phyloP scores from a whole-genome alignment of 2,888 invertebrate genomes.

The Caenorhabditis uteleia region DNA sequence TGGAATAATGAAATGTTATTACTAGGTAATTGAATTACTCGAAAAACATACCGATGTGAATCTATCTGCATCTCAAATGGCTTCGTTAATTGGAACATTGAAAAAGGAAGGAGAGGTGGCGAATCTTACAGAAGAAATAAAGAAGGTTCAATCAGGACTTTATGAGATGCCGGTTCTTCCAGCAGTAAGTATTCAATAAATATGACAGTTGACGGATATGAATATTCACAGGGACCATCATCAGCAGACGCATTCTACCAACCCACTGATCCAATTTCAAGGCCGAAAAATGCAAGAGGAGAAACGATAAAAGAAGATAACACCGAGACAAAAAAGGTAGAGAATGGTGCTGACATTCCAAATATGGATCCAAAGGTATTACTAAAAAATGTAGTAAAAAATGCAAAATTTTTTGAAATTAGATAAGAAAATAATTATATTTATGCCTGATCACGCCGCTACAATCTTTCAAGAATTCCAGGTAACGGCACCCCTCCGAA shows the following conservation, averaged over 20 bases:
- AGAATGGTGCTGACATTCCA: constrained; percentile 39
- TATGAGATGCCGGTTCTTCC: constrained; percentile 34
- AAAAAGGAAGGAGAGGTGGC: constrained; percentile 48
- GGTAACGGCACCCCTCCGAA: constrained; percentile 27
- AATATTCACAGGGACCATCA: constrained; percentile 34
- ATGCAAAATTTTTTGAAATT: neutral
- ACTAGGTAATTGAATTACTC: constrained; percentile 54
- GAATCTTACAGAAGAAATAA: constrained; percentile 25
- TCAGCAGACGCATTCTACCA: constrained; percentile 39
- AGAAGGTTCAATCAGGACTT: constrained; percentile 27
- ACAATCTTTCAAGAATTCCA: constrained; percentile 5
- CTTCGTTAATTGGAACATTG: constrained; percentile 55
- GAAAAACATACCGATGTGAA: constrained; percentile 58
- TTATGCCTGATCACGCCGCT: neutral
- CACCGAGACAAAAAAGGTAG: constrained; percentile 20
- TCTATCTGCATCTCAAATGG: constrained; percentile 53
- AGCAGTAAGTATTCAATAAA: constrained; percentile 10
- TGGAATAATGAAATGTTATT: neutral
- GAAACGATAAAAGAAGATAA: constrained; percentile 3
- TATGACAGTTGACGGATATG: neutral
- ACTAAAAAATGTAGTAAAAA: neutral
- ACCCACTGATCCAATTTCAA: constrained; percentile 3
- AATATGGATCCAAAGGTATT: constrained; percentile 38
- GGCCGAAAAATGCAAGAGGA: constrained; percentile 1
- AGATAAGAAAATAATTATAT: neutral